phyloP scores from a whole-genome alignment of 1,140 invertebrate species.

The Liolophura sinensis region DNA sequence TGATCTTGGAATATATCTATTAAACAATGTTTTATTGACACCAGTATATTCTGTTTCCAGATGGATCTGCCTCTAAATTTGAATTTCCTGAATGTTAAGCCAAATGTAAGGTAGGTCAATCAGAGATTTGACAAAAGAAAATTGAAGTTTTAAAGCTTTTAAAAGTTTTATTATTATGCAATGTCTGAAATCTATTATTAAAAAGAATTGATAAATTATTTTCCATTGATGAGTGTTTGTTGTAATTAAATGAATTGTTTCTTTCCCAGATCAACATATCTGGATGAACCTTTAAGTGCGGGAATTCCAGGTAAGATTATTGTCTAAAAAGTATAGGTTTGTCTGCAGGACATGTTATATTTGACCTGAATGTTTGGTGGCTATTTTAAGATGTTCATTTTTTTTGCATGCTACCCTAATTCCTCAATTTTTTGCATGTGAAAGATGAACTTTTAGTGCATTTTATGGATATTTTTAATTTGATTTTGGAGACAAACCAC shows the following conservation, averaged over 20 bases:
- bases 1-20: no score
- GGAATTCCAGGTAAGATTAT: slow-evolving; percentile 44
- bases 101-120: slow-evolving; percentile 30
- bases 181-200: no score
- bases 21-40: background rate
- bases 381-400: no score
- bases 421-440: background rate
- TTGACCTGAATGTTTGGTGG: no score
- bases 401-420: no score
- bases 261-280: slow-evolving; percentile 34
- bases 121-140: slow-evolving; percentile 7
- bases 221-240: no score
- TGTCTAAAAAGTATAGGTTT: background rate
- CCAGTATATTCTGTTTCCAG: slow-evolving; percentile 26
- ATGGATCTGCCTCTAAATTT: slow-evolving; percentile 47
- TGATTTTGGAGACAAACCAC: no score
- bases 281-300: slow-evolving; percentile 30
- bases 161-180: slow-evolving; percentile 7
- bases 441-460: no score
- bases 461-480: no score
- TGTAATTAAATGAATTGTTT: background rate
- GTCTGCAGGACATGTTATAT: no score
- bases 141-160: background rate
- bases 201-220: no score
- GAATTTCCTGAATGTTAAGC: slow-evolving; percentile 36